Conservation (phyloP, 2,797 vertebrate genomes). For the Tadarida brasiliensis region DNA sequence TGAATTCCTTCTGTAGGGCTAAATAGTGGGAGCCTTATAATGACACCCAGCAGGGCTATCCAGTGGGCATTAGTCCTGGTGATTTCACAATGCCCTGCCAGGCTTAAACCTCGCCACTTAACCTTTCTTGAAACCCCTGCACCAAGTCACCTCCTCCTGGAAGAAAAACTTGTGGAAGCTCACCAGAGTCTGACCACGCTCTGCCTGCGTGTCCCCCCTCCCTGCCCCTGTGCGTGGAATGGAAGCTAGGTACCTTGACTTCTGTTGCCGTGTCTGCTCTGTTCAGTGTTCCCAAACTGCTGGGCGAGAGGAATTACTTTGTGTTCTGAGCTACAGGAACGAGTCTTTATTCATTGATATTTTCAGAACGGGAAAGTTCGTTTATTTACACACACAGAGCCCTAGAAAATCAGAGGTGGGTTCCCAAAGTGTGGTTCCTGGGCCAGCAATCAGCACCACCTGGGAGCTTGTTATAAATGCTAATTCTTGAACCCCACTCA, state of each 20-base stretch:
- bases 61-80: background rate
- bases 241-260: background rate
- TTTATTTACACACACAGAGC: background rate
- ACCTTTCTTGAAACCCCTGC: background rate
- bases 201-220: background rate
- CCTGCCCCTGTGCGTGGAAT: background rate
- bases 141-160: background rate
- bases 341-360: background rate
- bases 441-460: background rate
- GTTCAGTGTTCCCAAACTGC: background rate
- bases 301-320: background rate
- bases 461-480: background rate
- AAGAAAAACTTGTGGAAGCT: background rate
- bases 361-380: background rate
- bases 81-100: background rate
- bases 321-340: background rate
- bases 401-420: background rate
- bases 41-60: background rate
- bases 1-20: background rate
- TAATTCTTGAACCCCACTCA: background rate
- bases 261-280: background rate
- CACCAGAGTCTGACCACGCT: background rate
- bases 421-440: background rate
- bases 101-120: background rate
- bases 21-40: background rate